Conservation (phyloP, 1,140 invertebrate genomes). For the Lepidostoma basale region DNA sequence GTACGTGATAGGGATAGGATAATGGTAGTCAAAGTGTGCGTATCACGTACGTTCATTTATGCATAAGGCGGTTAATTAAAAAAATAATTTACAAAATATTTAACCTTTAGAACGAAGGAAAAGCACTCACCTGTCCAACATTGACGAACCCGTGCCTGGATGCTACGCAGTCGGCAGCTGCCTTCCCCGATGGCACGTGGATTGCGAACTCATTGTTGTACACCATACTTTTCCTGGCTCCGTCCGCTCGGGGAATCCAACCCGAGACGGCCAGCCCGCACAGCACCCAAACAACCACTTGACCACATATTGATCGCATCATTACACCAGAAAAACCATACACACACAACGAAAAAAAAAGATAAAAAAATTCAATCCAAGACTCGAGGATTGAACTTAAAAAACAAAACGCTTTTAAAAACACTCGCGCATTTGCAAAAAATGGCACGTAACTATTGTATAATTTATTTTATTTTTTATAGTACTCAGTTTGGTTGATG, state of each 20-base stretch:
- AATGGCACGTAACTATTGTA: background rate
- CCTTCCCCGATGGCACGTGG: conserved; percentile 68
- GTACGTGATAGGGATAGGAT: too few relatives aligned
- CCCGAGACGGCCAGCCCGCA: background rate
- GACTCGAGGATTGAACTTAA: background rate
- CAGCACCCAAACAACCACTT: background rate
- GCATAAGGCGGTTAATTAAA: too few relatives aligned
- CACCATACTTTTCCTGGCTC: conserved; percentile 52
- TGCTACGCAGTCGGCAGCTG: conserved; percentile 68
- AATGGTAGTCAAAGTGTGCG: too few relatives aligned
- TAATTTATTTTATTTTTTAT: conserved; percentile 1
- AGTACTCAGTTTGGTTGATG: background rate
- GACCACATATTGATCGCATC: conserved; percentile 21
- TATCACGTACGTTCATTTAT: too few relatives aligned
- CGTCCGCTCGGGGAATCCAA: background rate
- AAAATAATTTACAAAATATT: too few relatives aligned
- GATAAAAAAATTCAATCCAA: background rate
- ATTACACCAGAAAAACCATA: conserved; percentile 14
- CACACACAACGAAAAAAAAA: background rate
- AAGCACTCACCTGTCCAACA: conserved; percentile 71
- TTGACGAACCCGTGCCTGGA: conserved; percentile 73
- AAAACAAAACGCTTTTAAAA: background rate
- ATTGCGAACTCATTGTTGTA: conserved; percentile 83
- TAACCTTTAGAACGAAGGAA: too few relatives aligned
- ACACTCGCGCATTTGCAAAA: background rate